These are phyloP conservation scores for Melipona quadrifasciata DNA, from an alignment of 1,140 invertebrate species.

Conservation along the genomic window DNA sequence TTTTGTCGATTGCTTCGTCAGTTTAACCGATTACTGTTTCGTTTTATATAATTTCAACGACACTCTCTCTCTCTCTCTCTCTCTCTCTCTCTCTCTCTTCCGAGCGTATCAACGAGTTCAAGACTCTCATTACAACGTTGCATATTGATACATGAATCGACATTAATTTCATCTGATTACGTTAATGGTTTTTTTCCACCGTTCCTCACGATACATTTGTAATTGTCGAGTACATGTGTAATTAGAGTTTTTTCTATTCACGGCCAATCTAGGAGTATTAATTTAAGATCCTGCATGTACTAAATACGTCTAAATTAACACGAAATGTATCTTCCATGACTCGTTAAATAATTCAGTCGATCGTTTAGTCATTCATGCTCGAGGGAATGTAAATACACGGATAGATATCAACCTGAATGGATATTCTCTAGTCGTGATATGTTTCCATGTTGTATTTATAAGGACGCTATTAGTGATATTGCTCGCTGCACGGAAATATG, in stretches of 20 bases:
- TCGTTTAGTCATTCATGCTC: background rate
- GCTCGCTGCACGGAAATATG: constrained; percentile 23
- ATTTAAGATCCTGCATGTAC: background rate
- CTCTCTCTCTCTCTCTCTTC: background rate
- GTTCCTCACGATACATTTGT: background rate
- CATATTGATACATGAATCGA: background rate
- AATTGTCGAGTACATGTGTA: background rate
- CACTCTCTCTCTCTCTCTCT: background rate
- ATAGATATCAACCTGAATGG: background rate
- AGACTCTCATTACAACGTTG: background rate
- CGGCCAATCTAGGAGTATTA: background rate
- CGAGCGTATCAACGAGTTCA: background rate
- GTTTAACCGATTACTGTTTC: background rate
- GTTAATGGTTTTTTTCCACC: background rate
- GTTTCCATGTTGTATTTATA: background rate
- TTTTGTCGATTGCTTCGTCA: background rate
- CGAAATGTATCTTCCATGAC: background rate
- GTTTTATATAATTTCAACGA: background rate
- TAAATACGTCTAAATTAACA: too few relatives aligned
- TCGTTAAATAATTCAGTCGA: background rate
- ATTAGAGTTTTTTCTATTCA: background rate
- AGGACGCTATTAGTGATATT: constrained; percentile 1
- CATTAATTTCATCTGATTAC: constrained; percentile 25
- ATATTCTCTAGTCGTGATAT: background rate
- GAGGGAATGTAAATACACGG: background rate